phyloP scores from a whole-genome alignment of 2,888 invertebrate genomes.

The Augiades crinisus region DNA sequence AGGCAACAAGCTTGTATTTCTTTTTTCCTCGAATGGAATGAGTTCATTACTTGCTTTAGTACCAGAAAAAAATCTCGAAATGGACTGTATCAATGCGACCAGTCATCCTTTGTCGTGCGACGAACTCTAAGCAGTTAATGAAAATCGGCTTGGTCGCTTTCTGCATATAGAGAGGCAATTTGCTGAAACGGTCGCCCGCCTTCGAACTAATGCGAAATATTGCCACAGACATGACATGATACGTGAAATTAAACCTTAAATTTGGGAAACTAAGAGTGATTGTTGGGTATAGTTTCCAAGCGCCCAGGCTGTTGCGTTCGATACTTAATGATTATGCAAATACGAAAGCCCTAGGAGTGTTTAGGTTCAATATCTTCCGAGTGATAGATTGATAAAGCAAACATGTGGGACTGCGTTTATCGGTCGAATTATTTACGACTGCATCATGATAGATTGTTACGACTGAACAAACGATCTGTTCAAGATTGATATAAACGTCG shows the following conservation, averaged over 20 bases:
- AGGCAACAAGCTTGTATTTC: slow-evolving; percentile 10
- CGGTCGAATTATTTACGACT: slow-evolving; percentile 34
- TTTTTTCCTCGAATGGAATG: slow-evolving; percentile 19
- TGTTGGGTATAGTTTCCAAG: slow-evolving; percentile 11
- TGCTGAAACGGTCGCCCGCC: slow-evolving; percentile 60
- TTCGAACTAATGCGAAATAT: slow-evolving; percentile 65
- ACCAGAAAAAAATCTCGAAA: slow-evolving; percentile 11
- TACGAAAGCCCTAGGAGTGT: slow-evolving; percentile 48
- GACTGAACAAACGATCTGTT: slow-evolving; percentile 19
- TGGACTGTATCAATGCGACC: slow-evolving; percentile 31
- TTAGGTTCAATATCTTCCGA: slow-evolving; percentile 49
- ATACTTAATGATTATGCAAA: slow-evolving; percentile 62
- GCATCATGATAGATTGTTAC: slow-evolving; percentile 30
- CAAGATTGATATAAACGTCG: neutral
- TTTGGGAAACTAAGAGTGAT: slow-evolving; percentile 17
- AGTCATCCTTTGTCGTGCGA: slow-evolving; percentile 49
- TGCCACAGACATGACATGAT: slow-evolving; percentile 38
- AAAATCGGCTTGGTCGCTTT: slow-evolving; percentile 67
- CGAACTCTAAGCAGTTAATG: slow-evolving; percentile 60
- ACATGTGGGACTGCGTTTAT: slow-evolving; percentile 37
- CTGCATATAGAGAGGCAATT: slow-evolving; percentile 74
- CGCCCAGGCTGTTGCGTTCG: slow-evolving; percentile 39
- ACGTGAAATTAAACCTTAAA: slow-evolving; percentile 43
- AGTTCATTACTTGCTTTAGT: slow-evolving; percentile 3
- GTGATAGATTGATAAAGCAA: slow-evolving; percentile 46